Base-by-base conservation (phyloP, 2,797 vertebrate genomes). In the Sebastes aleutianus region DNA sequence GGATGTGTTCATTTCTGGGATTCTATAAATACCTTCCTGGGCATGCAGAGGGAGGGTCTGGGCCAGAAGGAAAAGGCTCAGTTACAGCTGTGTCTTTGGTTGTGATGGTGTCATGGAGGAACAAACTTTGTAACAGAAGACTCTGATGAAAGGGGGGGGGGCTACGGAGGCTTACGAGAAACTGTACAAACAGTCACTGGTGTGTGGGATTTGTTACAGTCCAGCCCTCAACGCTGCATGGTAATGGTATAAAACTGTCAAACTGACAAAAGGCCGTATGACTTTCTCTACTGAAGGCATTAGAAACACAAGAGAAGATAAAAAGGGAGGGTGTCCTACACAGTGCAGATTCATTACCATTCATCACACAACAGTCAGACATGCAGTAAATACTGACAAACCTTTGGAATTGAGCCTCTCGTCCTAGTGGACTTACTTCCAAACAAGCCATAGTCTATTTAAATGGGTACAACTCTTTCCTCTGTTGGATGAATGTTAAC, bases 11-110 rank as follows among this genome's bases (percentile, higher is more conserved):
- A 79, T 81, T 83, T 83, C 65, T 90, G 71, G 66, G 50, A 74
- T 79, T 85, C 92, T 92, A 91, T 90, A 91, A 94, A 94, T 91
- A 93, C 67, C 72, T 66, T 81, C 47, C 58, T 50, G 83, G 74
- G 58, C 64, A 67, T 74, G 24, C 66, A 64, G 68, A 74, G 43
- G 64, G 43, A 80, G 74, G 10, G 70, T 80, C 75, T 31, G 64
- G 50, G 74, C 65, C 39, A 75, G 54, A 65, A 68, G 72, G 69
- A 77, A 77, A 76, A 78, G 76, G 83, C 78, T 92, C 69, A 66
- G 78, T 88, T 88, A 79, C 89, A 90, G 65, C 29, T 54, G 22
- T 57, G 68, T 80, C 67, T 87, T 80, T 67, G 74, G 82, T 76
- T 81, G 34, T 39, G 67, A 73, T 14, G 12, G 54, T 32, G 81